Conservation (phyloP, 2,113 vertebrate species). For the Myiopsitta monachus region DNA sequence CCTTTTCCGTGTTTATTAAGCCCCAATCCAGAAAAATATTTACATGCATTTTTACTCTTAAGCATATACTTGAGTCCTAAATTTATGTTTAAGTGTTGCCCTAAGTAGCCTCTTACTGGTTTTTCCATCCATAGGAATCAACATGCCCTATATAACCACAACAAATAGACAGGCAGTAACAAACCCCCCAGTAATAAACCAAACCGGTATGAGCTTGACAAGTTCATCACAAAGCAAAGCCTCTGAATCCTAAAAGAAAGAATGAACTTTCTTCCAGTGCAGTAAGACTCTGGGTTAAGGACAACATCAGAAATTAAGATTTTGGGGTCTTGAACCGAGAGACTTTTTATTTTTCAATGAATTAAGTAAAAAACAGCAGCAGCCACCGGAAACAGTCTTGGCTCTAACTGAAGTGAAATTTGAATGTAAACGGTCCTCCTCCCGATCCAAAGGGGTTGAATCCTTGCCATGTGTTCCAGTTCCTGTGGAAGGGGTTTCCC, state of each 20-base stretch:
- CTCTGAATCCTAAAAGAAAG: background rate
- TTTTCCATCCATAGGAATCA: background rate
- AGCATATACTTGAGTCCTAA: constrained; percentile 47
- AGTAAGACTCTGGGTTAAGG: constrained; percentile 67
- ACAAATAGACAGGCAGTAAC: background rate
- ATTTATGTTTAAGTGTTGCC: constrained; percentile 21
- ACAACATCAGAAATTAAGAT: constrained; percentile 58
- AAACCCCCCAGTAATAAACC: background rate
- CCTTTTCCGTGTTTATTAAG: background rate
- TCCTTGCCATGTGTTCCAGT: constrained; percentile 90
- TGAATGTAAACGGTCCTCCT: constrained; percentile 93
- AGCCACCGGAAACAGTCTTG: constrained; percentile 56
- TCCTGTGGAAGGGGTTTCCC: constrained; percentile 83
- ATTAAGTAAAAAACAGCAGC: constrained; percentile 58
- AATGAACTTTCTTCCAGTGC: background rate
- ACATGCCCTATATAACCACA: background rate
- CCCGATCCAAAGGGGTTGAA: constrained; percentile 96
- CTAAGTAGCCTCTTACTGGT: constrained; percentile 2
- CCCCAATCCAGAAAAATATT: constrained; percentile 22
- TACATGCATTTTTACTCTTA: constrained; percentile 52
- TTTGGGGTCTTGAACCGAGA: constrained; percentile 63
- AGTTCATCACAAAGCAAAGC: background rate
- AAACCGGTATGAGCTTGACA: background rate
- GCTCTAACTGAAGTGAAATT: constrained; percentile 93
- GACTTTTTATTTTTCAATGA: constrained; percentile 67